These are phyloP conservation scores for Molorchus minor DNA, from an alignment of 2,888 invertebrate genomes.

Conservation along the genomic window DNA sequence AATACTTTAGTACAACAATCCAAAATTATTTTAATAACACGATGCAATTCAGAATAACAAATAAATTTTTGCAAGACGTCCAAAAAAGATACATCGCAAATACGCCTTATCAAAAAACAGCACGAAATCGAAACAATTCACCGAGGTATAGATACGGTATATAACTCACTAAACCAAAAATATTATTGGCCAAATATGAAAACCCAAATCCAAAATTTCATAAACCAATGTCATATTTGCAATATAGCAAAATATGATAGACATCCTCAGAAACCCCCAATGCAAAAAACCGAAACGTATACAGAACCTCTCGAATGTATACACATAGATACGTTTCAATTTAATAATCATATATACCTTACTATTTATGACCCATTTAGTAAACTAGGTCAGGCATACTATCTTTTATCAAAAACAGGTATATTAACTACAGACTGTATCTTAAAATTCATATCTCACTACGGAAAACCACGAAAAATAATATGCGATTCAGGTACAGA, in stretches of 20 bases:
- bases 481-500: not conserved
- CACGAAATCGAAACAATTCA: too few species aligned
- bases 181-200: not conserved
- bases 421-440: not conserved
- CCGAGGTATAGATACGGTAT: too few species aligned
- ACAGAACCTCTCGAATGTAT: not conserved
- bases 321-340: not conserved
- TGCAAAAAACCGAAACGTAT: not conserved
- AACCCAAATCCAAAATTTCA: not conserved
- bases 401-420: not conserved
- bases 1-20: not conserved
- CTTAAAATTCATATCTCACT: not conserved
- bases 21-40: not conserved
- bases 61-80: too few species aligned
- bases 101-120: too few species aligned
- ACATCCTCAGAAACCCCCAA: not conserved
- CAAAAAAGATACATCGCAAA: too few species aligned
- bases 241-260: not conserved
- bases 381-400: not conserved
- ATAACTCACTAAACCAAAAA: not conserved
- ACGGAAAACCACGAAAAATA: not conserved
- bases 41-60: not conserved
- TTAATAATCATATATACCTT: not conserved
- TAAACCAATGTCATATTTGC: not conserved
- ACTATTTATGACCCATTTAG: not conserved